Evolutionary conservation across 2,797 vertebrate species (phyloP), one percentile per base, ranked within the genome.

Genomic region (Denticeps clupeoides): DNA sequence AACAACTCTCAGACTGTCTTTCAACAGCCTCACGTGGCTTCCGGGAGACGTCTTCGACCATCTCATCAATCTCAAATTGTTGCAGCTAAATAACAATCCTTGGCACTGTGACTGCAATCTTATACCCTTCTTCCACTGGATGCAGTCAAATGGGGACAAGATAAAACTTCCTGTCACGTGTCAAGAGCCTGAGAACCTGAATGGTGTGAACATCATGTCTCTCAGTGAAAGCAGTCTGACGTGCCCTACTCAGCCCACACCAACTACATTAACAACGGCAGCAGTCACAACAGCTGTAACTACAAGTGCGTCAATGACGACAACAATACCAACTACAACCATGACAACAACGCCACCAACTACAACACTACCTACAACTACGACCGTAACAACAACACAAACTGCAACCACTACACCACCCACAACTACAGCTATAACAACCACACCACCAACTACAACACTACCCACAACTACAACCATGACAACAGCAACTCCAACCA

Each of bases 41-140:
- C 68, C 79, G 9, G 50, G 0, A 3, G 61, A 74, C 32, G 54
- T 81, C 45, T 78, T 82, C 59, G 31, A 74, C 2, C 45, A 69
- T 21, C 55, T 83, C 27, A 29, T 40, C 4, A 72, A 74, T 51
- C 71, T 89, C 9, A 68, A 1, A 8, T 77, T 65, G 2, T 31
- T 90, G 25, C 58, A 75, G 50, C 77, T 93, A 3, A 63, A 62
- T 21, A 48, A 59, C 18, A 93, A 92, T 44, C 78, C 80, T 0
- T 91, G 88, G 87, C 51, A 33, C 7, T 91, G 89, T 67, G 86
- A 93, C 67, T 91, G 88, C 29, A 73, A 69, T 15, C 67, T 89
- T 26, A 48, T 60, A 22, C 8, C 53, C 18, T 62, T 89, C 13
- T 62, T 77, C 37, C 6, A 2, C 1, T 85, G 83, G 82, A 62